Base-by-base conservation (phyloP, 2,888 invertebrate genomes). In the Mycalesis mineus region DNA sequence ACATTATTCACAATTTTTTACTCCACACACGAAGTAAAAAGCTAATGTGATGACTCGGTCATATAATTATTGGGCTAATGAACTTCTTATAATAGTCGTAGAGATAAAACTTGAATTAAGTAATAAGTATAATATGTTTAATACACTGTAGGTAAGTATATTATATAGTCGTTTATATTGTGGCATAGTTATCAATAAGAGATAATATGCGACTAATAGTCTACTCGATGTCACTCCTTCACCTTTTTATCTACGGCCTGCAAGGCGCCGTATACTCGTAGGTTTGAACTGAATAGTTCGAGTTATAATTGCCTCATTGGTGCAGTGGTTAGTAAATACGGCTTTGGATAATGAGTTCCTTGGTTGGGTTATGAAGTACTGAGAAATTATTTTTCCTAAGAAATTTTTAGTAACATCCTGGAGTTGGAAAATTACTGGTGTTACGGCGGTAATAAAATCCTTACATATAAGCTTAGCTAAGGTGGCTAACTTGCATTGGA, bases 1-100 rank as follows among this genome's bases (percentile, higher is more conserved):
- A 28, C 28, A 13, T 5, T 28, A 42, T 17, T 22, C 22, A 13
- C 44, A 44, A 22, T 29, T 44, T 44, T 44, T 44, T 44, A 28
- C 28, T 13, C 8, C n/a, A 7, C 28, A n/a, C 9, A 22, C 8
- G 33, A 29, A 28, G 44, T 44, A 29, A 44, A 28, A 44, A 44
- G 13, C 44, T 4, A 7, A 44, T 5, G 5, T 5, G 22, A 22
- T 29, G 44, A 13, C 28, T 42, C 42, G 28, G 28, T 57, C 50
- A 60, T 57, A 65, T 66, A 64, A 63, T 63, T 62, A 61, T 58
- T 49, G 60, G 78, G 76, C 73, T 65, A 69, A 62, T 69, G 78
- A 77, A 72, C 81, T 72, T 63, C 69, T 69, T 70, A 73, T 73
- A 70, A 72, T 68, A 72, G 47, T 33, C 31, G 15, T 45, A 11